Evolutionary conservation across 1,140 invertebrate genomes (phyloP).

Genomic region (Ceratosolen fusciceps): DNA sequence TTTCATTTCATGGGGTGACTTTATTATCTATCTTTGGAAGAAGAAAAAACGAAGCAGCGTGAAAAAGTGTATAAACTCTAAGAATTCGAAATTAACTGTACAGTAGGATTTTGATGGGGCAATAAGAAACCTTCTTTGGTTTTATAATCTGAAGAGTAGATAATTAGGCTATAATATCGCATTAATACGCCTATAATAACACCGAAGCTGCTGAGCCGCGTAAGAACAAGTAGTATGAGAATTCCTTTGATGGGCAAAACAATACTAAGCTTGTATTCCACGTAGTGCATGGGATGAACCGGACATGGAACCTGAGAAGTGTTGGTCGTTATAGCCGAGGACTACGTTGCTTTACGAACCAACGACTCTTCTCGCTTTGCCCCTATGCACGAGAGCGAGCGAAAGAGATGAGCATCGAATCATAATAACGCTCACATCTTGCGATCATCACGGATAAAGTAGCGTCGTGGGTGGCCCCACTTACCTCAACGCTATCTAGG

Average conservation of each 20-base stretch:
- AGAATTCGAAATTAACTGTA: background rate
- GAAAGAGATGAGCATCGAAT: constrained; percentile 59
- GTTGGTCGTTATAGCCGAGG: constrained; percentile 50
- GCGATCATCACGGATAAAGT: constrained; percentile 66
- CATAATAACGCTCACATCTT: constrained; percentile 60
- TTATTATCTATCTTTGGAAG: too few relatives aligned
- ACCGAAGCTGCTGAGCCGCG: background rate
- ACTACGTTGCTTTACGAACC: constrained; percentile 29
- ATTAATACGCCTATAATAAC: constrained; percentile 20
- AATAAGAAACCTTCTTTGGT: background rate
- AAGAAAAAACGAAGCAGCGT: too few relatives aligned
- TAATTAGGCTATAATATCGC: constrained; percentile 36
- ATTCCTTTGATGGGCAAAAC: constrained; percentile 52
- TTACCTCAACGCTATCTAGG: constrained; percentile 28
- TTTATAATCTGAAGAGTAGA: constrained; percentile 12
- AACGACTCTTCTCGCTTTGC: constrained; percentile 33
- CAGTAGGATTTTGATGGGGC: too few relatives aligned
- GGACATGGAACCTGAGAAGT: constrained; percentile 70
- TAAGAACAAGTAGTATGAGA: constrained; percentile 32
- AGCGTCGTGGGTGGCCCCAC: constrained; percentile 67
- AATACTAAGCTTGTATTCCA: constrained; percentile 52
- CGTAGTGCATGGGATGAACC: constrained; percentile 54
- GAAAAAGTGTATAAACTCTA: background rate
- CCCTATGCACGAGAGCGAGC: background rate
- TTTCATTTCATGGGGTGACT: too few relatives aligned